Percentiles rank a stretch among this genome's conserved stretches.
Conservation (phyloP, 2,113 vertebrate genomes). For the Sinosuthora webbiana region DNA sequence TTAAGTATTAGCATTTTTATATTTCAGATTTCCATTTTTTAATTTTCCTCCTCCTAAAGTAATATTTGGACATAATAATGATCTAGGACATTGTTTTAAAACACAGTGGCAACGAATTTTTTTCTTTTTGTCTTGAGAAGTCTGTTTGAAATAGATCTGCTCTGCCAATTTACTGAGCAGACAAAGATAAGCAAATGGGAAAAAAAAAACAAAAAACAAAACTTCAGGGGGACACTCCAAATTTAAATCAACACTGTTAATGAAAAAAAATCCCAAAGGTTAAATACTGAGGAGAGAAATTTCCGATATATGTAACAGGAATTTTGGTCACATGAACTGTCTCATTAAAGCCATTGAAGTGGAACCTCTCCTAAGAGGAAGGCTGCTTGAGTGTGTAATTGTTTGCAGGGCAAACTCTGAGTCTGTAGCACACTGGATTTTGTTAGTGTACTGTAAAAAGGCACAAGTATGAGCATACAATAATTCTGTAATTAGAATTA, state of each 20-base stretch:
- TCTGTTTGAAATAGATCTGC: not conserved
- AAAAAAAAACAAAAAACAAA: not conserved
- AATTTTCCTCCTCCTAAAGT: accelerated
- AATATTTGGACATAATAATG: not conserved
- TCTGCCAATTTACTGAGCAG: not conserved
- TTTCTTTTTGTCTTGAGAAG: not conserved
- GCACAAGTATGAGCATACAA: not conserved
- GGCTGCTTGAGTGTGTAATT: not conserved
- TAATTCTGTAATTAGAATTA: slow-evolving; percentile 47
- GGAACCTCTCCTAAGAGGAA: slow-evolving; percentile 1
- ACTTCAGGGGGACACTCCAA: accelerated
- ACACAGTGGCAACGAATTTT: accelerated
- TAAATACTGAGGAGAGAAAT: not conserved
- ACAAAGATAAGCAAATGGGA: not conserved
- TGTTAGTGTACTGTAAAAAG: not conserved
- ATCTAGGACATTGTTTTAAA: not conserved
- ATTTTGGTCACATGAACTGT: not conserved
- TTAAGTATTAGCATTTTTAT: not conserved
- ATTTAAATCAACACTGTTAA: not conserved
- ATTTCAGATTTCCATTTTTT: not conserved
- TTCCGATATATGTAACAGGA: not conserved
- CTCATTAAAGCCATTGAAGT: slow-evolving; percentile 40
- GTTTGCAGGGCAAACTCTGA: not conserved
- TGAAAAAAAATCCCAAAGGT: not conserved
- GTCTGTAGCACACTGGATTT: not conserved